Base-by-base conservation (phyloP, 2,888 invertebrate species). In the Beris morrisii region DNA sequence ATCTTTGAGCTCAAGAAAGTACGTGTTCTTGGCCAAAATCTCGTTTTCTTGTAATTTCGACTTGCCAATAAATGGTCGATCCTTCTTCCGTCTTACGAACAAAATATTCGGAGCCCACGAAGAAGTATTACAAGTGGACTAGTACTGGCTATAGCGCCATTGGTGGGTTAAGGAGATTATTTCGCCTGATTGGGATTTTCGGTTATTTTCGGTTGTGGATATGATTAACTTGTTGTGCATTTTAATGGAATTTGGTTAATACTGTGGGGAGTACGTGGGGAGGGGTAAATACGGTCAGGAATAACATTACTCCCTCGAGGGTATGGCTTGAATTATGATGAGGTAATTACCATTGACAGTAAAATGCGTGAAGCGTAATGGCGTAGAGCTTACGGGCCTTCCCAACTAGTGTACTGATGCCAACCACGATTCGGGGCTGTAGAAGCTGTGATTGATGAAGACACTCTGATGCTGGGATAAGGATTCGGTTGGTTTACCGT, bases 181-280 rank as follows among this genome's bases (percentile, higher is more conserved):
- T 69, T 67, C 69, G 67, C 66, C 50, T 69, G 69, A 69, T 69
- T 69, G 65, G 67, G 67, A 69, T 69, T 69, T 67, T 69, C 66
- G 65, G 67, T 65, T 64, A 67, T 69, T 65, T 66, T 69, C 64
- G 65, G 63, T 57, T 66, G 46, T 65, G 63, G 67, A 69, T 69
- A 67, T 67, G 69, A 69, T 69, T 69, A 69, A 67, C 69, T 69
- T 69, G 69, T 66, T 67, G 67, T 65, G 67, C 69, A 69, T 69
- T 69, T 69, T 69, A 67, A 69, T 67, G 67, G 69, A 67, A 69
- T 67, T 67, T 52, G 66, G 66, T 65, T 67, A 69, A 64, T 67
- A 65, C 55, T 59, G 31, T 12, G 45, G 56, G 43, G 32, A 11
- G 13, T 9, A 46, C 15, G 31, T 28, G 46, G 53, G 28, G 1